Conservation (phyloP, 1,140 invertebrate genomes). For the Drosophila pandora region DNA sequence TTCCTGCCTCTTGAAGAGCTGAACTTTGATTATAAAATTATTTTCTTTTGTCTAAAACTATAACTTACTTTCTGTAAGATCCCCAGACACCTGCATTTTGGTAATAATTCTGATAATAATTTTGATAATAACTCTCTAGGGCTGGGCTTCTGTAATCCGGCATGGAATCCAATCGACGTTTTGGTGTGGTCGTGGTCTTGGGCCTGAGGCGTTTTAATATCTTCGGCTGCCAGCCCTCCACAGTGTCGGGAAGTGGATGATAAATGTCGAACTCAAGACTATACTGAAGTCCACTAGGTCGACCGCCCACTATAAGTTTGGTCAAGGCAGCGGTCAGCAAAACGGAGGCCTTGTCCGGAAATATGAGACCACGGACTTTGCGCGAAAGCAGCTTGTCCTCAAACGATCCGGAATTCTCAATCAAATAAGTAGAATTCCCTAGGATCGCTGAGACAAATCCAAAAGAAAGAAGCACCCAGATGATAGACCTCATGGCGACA, state of each 20-base stretch:
- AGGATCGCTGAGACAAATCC: neutral
- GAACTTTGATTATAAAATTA: no score
- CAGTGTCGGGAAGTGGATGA: slow-evolving; percentile 48
- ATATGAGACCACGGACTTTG: slow-evolving; percentile 49
- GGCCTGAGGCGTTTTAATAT: slow-evolving; percentile 26
- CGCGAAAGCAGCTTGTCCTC: slow-evolving; percentile 37
- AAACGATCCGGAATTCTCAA: neutral
- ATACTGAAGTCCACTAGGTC: slow-evolving; percentile 63
- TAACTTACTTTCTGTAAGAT: slow-evolving; percentile 6
- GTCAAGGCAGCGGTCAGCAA: slow-evolving; percentile 60
- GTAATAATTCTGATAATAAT: neutral
- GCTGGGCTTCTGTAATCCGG: neutral
- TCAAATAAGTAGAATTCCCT: slow-evolving; percentile 15
- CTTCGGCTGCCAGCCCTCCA: slow-evolving; percentile 66
- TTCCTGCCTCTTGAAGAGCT: no score
- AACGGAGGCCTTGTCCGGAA: slow-evolving; percentile 51
- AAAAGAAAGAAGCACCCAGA: slow-evolving; percentile 8
- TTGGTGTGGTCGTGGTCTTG: neutral
- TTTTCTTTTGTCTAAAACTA: neutral
- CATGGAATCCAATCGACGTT: slow-evolving; percentile 47
- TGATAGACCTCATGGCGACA: slow-evolving; percentile 35
- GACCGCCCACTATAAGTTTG: slow-evolving; percentile 61
- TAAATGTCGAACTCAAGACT: slow-evolving; percentile 70
- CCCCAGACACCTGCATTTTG: neutral
- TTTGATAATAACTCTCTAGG: neutral